Evolutionary conservation across 2,888 invertebrate genomes (phyloP), one percentile per base, ranked within the genome.

Genomic region (Yponomeuta sedellus): DNA sequence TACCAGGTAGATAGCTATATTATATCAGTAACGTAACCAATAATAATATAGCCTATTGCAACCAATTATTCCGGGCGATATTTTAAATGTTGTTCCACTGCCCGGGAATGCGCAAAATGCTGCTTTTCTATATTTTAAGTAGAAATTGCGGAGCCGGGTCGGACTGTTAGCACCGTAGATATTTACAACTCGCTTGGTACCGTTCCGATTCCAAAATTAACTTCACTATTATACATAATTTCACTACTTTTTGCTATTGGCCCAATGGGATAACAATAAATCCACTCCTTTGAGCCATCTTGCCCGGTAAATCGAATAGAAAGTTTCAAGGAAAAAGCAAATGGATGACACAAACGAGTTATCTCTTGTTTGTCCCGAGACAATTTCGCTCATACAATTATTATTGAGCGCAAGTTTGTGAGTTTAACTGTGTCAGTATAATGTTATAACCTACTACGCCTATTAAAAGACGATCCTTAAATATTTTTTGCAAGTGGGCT

Each of bases 261-360:
- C 34, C 6, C 44, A 52, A 52, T 52, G 44, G 44, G 44, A 52
- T 52, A 16, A 52, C 16, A 52, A 52, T 16, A 52, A 52, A 52
- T 16, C 16, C 16, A 16, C 16, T 16, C 16, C 12, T 52, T 52
- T 52, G 16, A 52, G 44, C 5, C 4, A 16, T 16, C 16, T 52
- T 16, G 16, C 16, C 16, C 44, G 16, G 44, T 52, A 52, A 52
- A 52, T 52, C 44, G 44, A 52, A 52, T 52, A 52, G 16, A 52
- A 52, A 52, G 44, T 52, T 52, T 52, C 3, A 16, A 52, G 44
- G 44, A 52, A 39, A 67, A 66, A 56, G 64, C 66, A 66, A 66
- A 67, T 65, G 58, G 58, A 58, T 58, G 58, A 4, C 22, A 19
- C 22, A 58, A 58, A 20, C n/a, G 58, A 58, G 58, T 58, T 58